Evolutionary conservation across 2,797 vertebrate species (phyloP), one percentile per base, ranked within the genome.

Genomic region (Graptemys geographica): DNA sequence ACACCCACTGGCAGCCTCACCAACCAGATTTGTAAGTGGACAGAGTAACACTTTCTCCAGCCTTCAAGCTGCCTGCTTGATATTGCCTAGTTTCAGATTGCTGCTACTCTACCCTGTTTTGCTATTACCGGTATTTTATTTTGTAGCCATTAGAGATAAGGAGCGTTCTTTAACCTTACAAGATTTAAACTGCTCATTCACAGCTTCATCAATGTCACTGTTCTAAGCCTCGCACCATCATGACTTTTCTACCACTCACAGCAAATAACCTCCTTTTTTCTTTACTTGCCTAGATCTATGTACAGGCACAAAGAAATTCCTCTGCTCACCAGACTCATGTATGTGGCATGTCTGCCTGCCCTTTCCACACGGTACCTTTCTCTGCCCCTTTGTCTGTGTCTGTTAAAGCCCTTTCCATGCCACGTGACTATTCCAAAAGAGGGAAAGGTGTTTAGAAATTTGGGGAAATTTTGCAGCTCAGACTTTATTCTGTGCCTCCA

Each of bases 11-110:
- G 52, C 2, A 55, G 19, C 27, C 27, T 72, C 65, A 21, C 74
- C 25, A 78, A 15, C 44, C 13, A 78, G 3, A 1, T 1, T 72
- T 65, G 83, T 92, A 79, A 83, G 81, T 28, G 87, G 37, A 37
- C 55, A 16, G 49, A 23, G 9, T 87, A 0, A 0, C 16, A 23
- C 52, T 89, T 84, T 25, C 74, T 55, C 8, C n/a, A 88, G 72
- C 10, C n/a, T 84, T 89, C 1, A 0, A 10, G 1, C 15, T 0
- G 0, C 16, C 49, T 1, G 2, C 1, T 11, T 55, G 53, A 55
- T 55, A 55, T 9, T 55, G 53, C 56, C 23, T 33, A 69, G 62
- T 47, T 88, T 82, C 1, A 4, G 74, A 28, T 16, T 44, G 44
- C 16, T 78, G 74, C 74, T 78, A 15, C 27, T 16, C 21, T 74